Evolutionary conservation across 2,113 vertebrate species (phyloP).

Genomic region (Uria aalge): DNA sequence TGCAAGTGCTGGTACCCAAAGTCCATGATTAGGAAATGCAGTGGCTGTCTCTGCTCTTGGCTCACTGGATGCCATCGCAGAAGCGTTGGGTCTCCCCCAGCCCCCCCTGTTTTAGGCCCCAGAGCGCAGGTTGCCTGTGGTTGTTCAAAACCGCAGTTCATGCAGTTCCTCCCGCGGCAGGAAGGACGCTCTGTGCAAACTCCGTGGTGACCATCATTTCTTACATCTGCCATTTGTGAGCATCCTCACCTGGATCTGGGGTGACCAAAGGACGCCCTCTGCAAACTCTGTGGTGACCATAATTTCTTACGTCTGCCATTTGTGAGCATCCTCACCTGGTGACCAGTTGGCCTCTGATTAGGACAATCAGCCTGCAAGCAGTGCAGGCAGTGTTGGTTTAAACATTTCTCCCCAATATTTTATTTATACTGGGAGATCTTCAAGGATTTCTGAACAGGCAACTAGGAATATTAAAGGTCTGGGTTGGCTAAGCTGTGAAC

Average conservation of each 20-base stretch:
- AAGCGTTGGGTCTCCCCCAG: neutral
- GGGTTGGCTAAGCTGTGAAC: neutral
- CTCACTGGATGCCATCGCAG: neutral
- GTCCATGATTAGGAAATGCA: neutral
- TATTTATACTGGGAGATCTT: neutral
- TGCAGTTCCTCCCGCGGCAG: neutral
- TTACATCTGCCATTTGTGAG: neutral
- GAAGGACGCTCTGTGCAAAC: neutral
- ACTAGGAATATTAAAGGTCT: neutral
- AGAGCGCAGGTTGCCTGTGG: neutral
- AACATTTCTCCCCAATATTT: neutral
- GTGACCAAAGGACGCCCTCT: neutral
- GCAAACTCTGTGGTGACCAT: neutral
- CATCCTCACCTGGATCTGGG: neutral
- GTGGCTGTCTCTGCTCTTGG: neutral
- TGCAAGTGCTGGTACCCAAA: neutral
- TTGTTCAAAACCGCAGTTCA: neutral
- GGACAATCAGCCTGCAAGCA: neutral
- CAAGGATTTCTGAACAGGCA: neutral
- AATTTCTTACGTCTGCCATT: neutral
- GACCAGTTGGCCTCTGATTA: neutral
- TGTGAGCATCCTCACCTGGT: neutral
- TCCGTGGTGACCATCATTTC: neutral
- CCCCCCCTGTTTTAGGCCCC: neutral
- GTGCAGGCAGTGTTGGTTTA: neutral